These are phyloP conservation scores for Mastomys natalensis DNA, from an alignment of 2,113 vertebrate species.

Conservation along the genomic window DNA sequence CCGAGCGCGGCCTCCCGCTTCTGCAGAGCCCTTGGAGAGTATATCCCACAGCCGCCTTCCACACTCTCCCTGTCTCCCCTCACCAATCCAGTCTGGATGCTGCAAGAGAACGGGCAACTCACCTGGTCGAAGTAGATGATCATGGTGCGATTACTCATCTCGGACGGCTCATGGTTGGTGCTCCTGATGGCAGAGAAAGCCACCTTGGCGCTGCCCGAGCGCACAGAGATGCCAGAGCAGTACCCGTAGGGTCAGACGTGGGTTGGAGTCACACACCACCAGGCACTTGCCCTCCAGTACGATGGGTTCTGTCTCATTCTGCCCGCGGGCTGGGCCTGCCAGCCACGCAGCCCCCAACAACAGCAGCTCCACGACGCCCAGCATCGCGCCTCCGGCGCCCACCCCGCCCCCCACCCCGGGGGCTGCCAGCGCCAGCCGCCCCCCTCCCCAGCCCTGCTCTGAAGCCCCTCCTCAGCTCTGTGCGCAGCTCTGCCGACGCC, in stretches of 20 bases:
- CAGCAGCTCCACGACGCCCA: constrained; percentile 84
- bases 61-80: background rate
- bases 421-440: constrained; percentile 74
- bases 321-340: constrained; percentile 88
- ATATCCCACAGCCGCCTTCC: background rate
- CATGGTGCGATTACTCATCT: constrained; percentile 99
- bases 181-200: constrained; percentile 97
- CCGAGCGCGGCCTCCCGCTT: background rate
- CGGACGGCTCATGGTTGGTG: constrained; percentile 99
- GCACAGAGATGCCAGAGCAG: constrained; percentile 96
- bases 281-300: constrained; percentile 97
- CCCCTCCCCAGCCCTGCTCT: constrained; percentile 71
- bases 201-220: constrained; percentile 96
- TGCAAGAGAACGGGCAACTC: constrained; percentile 44
- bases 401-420: constrained; percentile 73
- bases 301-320: constrained; percentile 98
- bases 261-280: constrained; percentile 98
- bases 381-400: constrained; percentile 76
- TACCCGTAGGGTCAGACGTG: constrained; percentile 96
- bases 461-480: constrained; percentile 74
- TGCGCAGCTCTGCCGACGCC: constrained; percentile 61
- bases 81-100: background rate
- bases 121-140: constrained; percentile 98
- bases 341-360: constrained; percentile 91
- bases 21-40: constrained; percentile 33